phyloP scores from a whole-genome alignment of 2,888 invertebrate genomes.

The Byasa hedistus region DNA sequence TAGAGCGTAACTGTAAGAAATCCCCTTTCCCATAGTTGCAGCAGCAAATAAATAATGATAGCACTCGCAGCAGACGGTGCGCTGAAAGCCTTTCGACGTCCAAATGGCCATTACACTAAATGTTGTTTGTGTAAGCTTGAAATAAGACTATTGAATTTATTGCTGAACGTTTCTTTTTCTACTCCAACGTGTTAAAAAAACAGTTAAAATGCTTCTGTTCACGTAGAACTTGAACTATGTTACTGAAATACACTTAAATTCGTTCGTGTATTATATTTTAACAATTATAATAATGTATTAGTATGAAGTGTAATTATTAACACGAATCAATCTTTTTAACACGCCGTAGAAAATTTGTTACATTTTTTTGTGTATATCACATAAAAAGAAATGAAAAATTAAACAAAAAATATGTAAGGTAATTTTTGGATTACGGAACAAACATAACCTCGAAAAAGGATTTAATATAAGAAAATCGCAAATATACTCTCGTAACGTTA shows the following conservation, averaged over 20 bases:
- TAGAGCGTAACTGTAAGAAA: background rate
- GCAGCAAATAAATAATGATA: constrained; percentile 41
- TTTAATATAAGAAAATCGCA: constrained; percentile 11
- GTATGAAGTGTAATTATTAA: too few relatives aligned
- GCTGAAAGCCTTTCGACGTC: constrained; percentile 30
- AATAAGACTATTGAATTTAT: constrained; percentile 25
- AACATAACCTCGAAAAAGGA: background rate
- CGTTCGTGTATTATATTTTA: too few relatives aligned
- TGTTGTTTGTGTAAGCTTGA: constrained; percentile 30
- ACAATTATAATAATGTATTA: too few relatives aligned
- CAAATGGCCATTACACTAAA: constrained; percentile 31
- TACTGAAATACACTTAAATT: too few relatives aligned
- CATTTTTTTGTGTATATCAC: background rate
- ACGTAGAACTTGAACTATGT: too few relatives aligned
- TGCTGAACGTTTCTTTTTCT: constrained; percentile 12
- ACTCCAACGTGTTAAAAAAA: background rate
- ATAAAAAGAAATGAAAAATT: background rate
- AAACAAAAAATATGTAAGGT: background rate
- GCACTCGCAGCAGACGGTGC: constrained; percentile 31
- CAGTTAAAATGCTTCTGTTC: background rate
- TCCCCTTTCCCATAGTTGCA: constrained; percentile 21
- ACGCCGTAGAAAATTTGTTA: too few relatives aligned
- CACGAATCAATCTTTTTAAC: too few relatives aligned
- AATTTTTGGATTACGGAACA: background rate
- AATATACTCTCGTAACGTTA: constrained; percentile 11